A percentile compares a stretch with the other conserved stretches of the same genome.
phyloP scores from a whole-genome alignment of 1,140 invertebrate species.

The Pseudomyrmex pallidus region DNA sequence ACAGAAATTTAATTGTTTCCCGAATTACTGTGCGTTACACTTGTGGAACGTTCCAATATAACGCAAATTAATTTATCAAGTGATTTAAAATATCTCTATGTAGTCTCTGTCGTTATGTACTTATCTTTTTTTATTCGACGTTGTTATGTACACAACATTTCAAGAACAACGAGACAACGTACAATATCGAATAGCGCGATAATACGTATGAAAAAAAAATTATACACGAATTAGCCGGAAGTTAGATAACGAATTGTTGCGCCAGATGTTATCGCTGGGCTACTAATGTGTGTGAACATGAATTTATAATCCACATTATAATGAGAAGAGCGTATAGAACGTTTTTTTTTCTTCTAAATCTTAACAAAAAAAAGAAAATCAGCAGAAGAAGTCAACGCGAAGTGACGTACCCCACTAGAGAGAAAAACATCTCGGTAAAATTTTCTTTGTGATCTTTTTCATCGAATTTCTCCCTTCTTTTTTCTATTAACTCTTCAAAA shows the following conservation, averaged over 20 bases:
- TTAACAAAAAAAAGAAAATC: background rate
- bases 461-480: background rate
- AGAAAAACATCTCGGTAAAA: background rate
- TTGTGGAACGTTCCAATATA: too few relatives aligned
- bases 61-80: too few relatives aligned
- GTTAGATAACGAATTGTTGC: background rate
- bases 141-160: too few relatives aligned
- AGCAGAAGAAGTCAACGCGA: background rate
- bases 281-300: background rate
- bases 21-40: too few relatives aligned
- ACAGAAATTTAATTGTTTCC: too few relatives aligned
- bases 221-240: background rate
- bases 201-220: background rate
- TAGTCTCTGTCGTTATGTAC: too few relatives aligned
- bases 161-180: too few relatives aligned
- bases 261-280: background rate
- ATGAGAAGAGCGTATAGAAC: too few relatives aligned
- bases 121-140: too few relatives aligned
- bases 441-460: background rate
- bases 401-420: background rate
- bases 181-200: background rate
- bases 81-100: too few relatives aligned
- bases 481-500: background rate
- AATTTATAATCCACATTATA: slow-evolving; percentile 63
- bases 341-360: too few relatives aligned